These are phyloP conservation scores for Coelogynopora nodosa DNA, from an alignment of 2,888 invertebrate species.

Conservation along the genomic window DNA sequence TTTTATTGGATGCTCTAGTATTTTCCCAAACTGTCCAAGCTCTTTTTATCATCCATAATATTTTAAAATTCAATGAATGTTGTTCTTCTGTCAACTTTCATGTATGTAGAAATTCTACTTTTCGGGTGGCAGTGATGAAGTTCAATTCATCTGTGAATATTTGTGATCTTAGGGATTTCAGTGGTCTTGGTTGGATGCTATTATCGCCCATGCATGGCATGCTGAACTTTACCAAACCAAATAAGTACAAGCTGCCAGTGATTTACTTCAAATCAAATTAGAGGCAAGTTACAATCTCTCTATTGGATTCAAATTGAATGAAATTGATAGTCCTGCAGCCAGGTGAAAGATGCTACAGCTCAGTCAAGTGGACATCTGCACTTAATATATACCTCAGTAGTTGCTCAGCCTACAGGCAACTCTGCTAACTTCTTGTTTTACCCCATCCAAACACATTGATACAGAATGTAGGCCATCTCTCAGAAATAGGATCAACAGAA, in stretches of 20 bases:
- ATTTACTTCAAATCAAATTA: background rate
- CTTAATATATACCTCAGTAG: background rate
- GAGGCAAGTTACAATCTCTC: background rate
- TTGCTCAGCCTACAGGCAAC: background rate
- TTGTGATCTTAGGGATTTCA: background rate
- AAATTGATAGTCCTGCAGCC: background rate
- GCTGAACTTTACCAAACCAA: background rate
- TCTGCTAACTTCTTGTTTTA: background rate
- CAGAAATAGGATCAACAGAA: background rate
- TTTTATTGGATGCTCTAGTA: background rate
- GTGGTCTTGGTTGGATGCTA: background rate
- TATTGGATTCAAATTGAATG: background rate
- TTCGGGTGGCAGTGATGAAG: background rate
- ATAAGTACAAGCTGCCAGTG: background rate
- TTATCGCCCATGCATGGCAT: background rate
- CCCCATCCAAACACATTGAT: background rate
- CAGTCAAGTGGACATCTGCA: background rate
- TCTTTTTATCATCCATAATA: background rate
- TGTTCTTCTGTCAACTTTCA: background rate
- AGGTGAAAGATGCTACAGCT: background rate
- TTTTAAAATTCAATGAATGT: background rate
- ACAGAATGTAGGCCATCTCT: background rate
- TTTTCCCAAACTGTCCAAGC: background rate
- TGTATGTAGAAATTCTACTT: background rate
- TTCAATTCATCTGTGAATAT: background rate